Conservation (phyloP, 92 coral and sea anemone species). For the Heteractis magnifica region DNA sequence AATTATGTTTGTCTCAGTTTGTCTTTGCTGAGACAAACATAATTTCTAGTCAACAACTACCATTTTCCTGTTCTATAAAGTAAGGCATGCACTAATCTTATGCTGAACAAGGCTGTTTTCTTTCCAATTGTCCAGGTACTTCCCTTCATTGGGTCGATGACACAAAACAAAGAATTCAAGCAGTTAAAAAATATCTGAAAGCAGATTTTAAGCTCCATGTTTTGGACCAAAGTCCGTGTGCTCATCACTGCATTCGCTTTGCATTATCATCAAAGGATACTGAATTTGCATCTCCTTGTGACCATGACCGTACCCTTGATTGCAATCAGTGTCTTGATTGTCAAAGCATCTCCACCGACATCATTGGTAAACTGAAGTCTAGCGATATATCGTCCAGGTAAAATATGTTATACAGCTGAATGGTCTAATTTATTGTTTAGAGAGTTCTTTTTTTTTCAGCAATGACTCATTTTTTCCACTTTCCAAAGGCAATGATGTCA, state of each 20-base stretch:
- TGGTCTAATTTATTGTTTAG: neutral
- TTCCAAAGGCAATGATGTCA: too few species aligned
- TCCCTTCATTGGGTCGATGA: too few species aligned
- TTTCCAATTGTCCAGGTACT: too few species aligned
- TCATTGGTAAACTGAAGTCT: neutral
- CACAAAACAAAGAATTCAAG: constrained; percentile 16
- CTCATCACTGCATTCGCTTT: constrained; percentile 27
- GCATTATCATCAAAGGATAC: constrained; percentile 5
- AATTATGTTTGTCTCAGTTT: too few species aligned
- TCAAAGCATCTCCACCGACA: neutral
- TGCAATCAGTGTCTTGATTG: neutral
- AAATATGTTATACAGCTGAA: neutral
- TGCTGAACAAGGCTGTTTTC: too few species aligned
- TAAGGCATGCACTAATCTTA: too few species aligned
- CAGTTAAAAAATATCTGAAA: constrained; percentile 33
- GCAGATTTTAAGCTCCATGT: constrained; percentile 47
- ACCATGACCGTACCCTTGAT: neutral
- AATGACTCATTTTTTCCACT: too few species aligned
- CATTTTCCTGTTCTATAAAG: too few species aligned
- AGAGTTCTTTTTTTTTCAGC: neutral
- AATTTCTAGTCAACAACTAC: too few species aligned
- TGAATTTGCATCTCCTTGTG: neutral
- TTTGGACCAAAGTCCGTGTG: constrained; percentile 32
- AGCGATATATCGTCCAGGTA: neutral
- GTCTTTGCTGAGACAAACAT: too few species aligned